These are phyloP conservation scores for Drosophila guanche DNA, from an alignment of 1,140 invertebrate genomes.

Conservation along the genomic window DNA sequence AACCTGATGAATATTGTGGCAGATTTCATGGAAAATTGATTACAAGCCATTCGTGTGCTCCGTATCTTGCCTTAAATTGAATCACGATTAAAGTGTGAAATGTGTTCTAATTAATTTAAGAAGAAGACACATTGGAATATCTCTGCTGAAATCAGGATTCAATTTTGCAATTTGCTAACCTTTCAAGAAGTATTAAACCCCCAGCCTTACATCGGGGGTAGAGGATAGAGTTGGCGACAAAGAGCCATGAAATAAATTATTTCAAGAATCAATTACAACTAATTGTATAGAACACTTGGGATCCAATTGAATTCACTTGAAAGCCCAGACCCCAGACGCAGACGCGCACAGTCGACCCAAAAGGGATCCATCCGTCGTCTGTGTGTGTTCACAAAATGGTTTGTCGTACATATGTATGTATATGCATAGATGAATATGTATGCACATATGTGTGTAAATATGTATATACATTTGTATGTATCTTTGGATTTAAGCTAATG, in stretches of 20 bases:
- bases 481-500: slow-evolving; percentile 13
- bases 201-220: not conserved
- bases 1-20: not conserved
- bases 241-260: slow-evolving; percentile 73
- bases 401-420: not conserved
- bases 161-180: slow-evolving; percentile 52
- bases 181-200: slow-evolving; percentile 24
- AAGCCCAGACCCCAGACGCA: slow-evolving; percentile 18
- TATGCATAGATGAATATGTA: not conserved
- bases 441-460: not conserved
- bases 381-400: not conserved
- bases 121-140: slow-evolving; percentile 38
- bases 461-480: slow-evolving; percentile 3
- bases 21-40: not conserved
- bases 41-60: not conserved
- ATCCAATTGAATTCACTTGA: slow-evolving; percentile 70
- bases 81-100: slow-evolving; percentile 32
- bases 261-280: slow-evolving; percentile 73
- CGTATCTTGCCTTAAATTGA: not conserved
- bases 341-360: not conserved
- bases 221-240: slow-evolving; percentile 50
- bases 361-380: slow-evolving; percentile 7
- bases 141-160: slow-evolving; percentile 9
- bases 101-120: slow-evolving; percentile 54
- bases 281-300: slow-evolving; percentile 70